Conservation (phyloP, 2,113 vertebrate genomes). For the Neolamprologus variostigma region DNA sequence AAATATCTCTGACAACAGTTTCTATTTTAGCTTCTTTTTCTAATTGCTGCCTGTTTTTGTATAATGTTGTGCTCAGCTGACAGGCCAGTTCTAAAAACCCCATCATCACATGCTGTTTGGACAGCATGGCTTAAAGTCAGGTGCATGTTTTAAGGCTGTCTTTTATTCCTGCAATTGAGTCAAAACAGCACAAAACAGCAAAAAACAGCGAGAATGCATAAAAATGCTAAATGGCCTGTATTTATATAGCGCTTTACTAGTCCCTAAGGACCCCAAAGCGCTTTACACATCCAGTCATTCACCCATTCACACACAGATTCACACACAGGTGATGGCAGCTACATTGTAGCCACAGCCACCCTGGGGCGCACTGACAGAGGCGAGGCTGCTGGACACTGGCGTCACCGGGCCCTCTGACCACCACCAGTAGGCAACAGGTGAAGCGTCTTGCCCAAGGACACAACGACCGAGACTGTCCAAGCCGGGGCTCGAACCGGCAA, state of each 20-base stretch:
- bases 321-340: fast-evolving
- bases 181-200: background rate
- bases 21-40: background rate
- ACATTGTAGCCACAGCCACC: too few species aligned
- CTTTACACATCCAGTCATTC: background rate
- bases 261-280: background rate
- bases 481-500: fast-evolving
- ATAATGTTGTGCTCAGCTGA: background rate
- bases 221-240: fast-evolving
- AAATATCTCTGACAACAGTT: background rate
- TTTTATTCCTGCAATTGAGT: background rate
- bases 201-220: background rate
- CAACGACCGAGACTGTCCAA: fast-evolving
- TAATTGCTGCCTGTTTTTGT: background rate
- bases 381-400: fast-evolving
- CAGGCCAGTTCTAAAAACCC: background rate
- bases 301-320: fast-evolving
- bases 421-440: background rate
- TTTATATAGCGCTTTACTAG: background rate
- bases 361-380: fast-evolving
- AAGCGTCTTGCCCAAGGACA: background rate
- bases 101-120: background rate
- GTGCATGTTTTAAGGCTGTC: background rate
- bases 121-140: background rate
- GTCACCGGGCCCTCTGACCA: fast-evolving